Conservation (phyloP, 2,797 vertebrate species). For the Scolopax bukidnonensis region DNA sequence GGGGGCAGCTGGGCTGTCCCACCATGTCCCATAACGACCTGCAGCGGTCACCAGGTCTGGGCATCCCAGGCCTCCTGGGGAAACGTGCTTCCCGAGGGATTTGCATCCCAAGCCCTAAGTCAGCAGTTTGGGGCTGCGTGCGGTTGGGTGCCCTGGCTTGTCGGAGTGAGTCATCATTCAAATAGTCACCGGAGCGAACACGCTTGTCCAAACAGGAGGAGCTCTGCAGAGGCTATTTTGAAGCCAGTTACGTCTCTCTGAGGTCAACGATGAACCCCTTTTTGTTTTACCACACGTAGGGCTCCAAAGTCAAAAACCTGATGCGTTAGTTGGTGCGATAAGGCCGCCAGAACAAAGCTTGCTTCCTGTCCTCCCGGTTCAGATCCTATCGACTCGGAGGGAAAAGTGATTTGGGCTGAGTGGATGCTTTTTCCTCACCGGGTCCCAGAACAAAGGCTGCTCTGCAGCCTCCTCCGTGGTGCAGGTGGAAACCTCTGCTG, state of each 20-base stretch:
- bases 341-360: background rate
- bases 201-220: constrained; percentile 71
- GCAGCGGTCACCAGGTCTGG: background rate
- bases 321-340: rapidly evolving
- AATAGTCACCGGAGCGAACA: constrained; percentile 40
- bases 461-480: background rate
- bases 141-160: constrained; percentile 70
- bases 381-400: background rate
- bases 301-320: background rate
- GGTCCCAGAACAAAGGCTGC: background rate
- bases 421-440: background rate
- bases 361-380: background rate
- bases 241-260: background rate
- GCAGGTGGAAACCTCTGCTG: background rate
- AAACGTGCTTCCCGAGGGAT: constrained; percentile 54
- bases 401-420: background rate
- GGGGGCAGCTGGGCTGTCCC: background rate
- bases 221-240: background rate
- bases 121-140: constrained; percentile 61
- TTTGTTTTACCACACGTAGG: background rate
- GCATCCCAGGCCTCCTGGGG: background rate
- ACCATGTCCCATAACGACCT: rapidly evolving
- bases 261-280: background rate
- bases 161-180: constrained; percentile 74
- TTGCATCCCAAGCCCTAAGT: constrained; percentile 63